Conservation (phyloP, 2,113 vertebrate genomes). For the Anthoscopus minutus region DNA sequence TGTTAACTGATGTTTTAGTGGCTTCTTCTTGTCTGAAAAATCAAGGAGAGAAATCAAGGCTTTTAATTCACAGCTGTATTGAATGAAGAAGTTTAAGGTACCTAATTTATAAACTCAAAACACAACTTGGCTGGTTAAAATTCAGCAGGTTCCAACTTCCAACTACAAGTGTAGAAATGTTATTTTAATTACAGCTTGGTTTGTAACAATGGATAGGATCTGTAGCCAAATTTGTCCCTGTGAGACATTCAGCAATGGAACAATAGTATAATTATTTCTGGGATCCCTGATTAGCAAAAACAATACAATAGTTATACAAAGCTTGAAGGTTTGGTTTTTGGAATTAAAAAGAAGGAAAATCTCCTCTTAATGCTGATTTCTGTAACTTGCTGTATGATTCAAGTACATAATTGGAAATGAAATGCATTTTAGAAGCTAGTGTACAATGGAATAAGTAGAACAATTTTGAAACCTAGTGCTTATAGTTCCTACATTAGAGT, state of each 20-base stretch:
- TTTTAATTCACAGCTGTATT: neutral
- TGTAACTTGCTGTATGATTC: neutral
- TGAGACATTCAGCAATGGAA: neutral
- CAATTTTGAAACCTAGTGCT: neutral
- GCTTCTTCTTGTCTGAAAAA: neutral
- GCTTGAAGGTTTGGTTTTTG: neutral
- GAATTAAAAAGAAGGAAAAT: neutral
- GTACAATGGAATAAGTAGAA: neutral
- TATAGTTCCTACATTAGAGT: neutral
- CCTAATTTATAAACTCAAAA: neutral
- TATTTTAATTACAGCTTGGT: conserved; percentile 43
- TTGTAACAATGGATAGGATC: conserved; percentile 21
- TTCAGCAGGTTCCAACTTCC: neutral
- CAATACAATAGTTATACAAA: neutral
- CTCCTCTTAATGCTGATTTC: neutral
- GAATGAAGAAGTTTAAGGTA: neutral
- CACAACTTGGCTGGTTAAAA: neutral
- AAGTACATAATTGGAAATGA: neutral
- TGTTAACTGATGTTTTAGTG: neutral
- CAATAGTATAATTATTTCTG: conserved; percentile 43
- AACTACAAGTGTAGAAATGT: neutral
- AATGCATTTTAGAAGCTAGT: neutral
- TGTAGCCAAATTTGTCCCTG: conserved; percentile 11
- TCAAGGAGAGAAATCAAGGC: neutral
- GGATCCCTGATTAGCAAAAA: conserved; percentile 36